Evolutionary conservation across 1,140 invertebrate genomes (phyloP).

Genomic region (Leptinotarsa lineolata): DNA sequence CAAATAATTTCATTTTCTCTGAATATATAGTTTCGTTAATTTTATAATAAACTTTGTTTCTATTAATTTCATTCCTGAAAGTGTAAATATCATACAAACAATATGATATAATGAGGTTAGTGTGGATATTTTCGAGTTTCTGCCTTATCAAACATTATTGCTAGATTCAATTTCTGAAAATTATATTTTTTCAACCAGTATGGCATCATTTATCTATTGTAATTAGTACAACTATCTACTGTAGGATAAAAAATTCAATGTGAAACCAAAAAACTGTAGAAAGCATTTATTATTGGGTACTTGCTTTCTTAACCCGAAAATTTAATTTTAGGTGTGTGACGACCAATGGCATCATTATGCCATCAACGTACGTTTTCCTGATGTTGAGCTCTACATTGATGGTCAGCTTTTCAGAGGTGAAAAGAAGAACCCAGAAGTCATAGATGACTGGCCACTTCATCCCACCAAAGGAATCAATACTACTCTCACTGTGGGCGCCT

Average conservation of each 20-base stretch:
- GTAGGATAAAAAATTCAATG: too few species aligned
- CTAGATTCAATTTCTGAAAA: too few species aligned
- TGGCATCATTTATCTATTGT: background rate
- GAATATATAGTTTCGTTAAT: background rate
- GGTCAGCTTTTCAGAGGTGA: conserved; percentile 80
- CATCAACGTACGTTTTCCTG: conserved; percentile 87
- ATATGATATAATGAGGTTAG: too few species aligned
- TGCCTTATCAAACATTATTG: too few species aligned
- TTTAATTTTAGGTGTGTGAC: conserved; percentile 81
- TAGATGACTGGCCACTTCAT: conserved; percentile 99
- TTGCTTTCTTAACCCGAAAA: background rate
- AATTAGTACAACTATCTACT: background rate
- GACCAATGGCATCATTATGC: conserved; percentile 99
- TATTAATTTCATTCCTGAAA: too few species aligned
- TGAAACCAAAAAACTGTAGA: too few species aligned
- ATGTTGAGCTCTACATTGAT: conserved; percentile 87
- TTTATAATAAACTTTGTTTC: too few species aligned
- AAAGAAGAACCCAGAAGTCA: conserved; percentile 91
- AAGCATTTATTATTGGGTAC: too few species aligned
- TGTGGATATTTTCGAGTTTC: background rate
- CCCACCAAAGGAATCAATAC: conserved; percentile 92
- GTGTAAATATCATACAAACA: too few species aligned
- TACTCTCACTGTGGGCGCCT: conserved; percentile 91
- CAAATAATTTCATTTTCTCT: background rate
- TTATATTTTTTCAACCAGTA: too few species aligned